Evolutionary conservation across 2,888 invertebrate genomes (phyloP).

Genomic region (Actias luna): DNA sequence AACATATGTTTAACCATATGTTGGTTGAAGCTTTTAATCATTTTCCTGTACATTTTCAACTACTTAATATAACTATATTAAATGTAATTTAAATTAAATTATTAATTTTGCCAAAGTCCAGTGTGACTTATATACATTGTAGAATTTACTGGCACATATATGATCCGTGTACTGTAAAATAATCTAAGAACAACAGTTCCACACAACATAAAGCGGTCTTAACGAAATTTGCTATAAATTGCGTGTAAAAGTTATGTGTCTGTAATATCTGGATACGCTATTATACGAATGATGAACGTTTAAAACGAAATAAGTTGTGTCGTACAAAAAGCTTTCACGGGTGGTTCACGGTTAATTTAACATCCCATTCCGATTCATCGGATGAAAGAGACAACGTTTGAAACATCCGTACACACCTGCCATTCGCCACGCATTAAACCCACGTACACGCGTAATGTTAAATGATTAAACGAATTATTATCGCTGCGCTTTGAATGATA

Average conservation of each 20-base stretch:
- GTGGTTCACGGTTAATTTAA: constrained; percentile 8
- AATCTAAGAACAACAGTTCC: too few species aligned
- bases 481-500: not conserved
- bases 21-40: too few species aligned
- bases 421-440: not conserved
- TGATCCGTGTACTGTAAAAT: too few species aligned
- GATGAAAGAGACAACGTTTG: not conserved
- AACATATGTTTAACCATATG: too few species aligned
- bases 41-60: too few species aligned
- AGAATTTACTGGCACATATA: too few species aligned
- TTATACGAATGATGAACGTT: constrained; percentile 4
- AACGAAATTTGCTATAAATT: not conserved
- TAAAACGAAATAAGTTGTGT: constrained; percentile 1
- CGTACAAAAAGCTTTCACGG: constrained; percentile 1
- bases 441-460: not conserved
- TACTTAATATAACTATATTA: too few species aligned
- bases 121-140: too few species aligned
- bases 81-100: too few species aligned
- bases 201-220: too few species aligned
- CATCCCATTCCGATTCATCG: constrained; percentile 9
- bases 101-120: too few species aligned
- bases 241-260: not conserved
- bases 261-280: not conserved
- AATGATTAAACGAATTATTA: not conserved
- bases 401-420: not conserved